Conservation (phyloP, 2,797 vertebrate genomes). For the Apodemus agrarius region DNA sequence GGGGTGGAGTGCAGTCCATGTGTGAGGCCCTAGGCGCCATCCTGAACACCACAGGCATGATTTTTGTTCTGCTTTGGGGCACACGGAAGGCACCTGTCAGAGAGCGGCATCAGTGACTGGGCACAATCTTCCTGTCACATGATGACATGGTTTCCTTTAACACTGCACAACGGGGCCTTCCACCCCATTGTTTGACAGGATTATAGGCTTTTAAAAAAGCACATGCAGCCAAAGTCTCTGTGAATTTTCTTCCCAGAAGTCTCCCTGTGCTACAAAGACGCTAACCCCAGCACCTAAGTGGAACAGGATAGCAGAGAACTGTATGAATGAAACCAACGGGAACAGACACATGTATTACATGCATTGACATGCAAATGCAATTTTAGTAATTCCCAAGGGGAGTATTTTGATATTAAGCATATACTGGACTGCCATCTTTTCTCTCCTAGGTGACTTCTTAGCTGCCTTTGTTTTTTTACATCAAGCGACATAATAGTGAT, state of each 20-base stretch:
- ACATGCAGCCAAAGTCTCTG: neutral
- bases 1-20: neutral
- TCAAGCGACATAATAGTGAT: neutral
- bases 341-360: neutral
- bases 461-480: neutral
- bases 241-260: neutral
- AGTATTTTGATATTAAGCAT: slow-evolving; percentile 5
- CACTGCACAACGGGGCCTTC: neutral
- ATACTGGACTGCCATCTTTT: neutral
- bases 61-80: neutral
- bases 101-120: neutral
- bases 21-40: too few relatives aligned
- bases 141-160: neutral
- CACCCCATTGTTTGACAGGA: neutral
- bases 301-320: neutral
- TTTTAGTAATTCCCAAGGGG: neutral
- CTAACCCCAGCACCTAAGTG: neutral
- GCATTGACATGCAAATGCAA: neutral
- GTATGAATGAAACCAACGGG: neutral
- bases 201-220: neutral
- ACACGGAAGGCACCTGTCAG: neutral
- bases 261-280: neutral
- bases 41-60: neutral
- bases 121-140: neutral
- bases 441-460: neutral